Evolutionary conservation across 2,888 invertebrate genomes (phyloP).

Genomic region (Agrotis segetum): DNA sequence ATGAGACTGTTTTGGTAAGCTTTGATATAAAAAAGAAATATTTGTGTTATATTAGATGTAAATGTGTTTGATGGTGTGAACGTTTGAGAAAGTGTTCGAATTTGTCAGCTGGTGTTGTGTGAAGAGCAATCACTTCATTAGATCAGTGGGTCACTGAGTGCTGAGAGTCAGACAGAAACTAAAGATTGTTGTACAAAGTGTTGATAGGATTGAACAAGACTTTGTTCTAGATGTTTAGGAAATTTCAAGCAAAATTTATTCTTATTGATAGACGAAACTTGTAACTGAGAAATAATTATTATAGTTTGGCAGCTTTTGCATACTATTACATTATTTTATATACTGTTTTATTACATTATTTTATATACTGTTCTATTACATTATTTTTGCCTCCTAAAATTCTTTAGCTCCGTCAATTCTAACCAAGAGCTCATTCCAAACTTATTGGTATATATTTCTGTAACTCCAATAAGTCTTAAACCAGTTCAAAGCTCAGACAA

Average conservation of each 20-base stretch:
- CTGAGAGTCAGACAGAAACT: not conserved
- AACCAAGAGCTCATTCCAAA: too few species aligned
- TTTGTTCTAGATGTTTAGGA: not conserved
- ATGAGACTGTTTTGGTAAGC: slow-evolving; percentile 60
- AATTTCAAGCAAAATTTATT: too few species aligned
- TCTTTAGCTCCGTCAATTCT: too few species aligned
- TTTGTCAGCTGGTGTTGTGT: slow-evolving; percentile 18
- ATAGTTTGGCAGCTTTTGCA: too few species aligned
- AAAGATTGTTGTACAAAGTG: not conserved
- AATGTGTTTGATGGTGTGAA: slow-evolving; percentile 56
- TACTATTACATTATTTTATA: too few species aligned
- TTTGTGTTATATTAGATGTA: slow-evolving; percentile 65
- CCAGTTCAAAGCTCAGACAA: slow-evolving; percentile 35
- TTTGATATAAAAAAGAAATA: slow-evolving; percentile 66
- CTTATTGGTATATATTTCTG: not conserved
- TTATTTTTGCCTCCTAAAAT: too few species aligned
- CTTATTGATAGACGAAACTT: too few species aligned
- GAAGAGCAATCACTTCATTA: not conserved
- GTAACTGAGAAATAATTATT: too few species aligned
- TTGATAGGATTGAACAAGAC: not conserved
- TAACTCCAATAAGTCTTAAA: not conserved
- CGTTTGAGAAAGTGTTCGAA: slow-evolving; percentile 37
- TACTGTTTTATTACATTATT: too few species aligned
- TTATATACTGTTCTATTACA: too few species aligned
- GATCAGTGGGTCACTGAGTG: slow-evolving; percentile 18